Conservation (phyloP, 2,797 vertebrate species). For the Lateolabrax maculatus region DNA sequence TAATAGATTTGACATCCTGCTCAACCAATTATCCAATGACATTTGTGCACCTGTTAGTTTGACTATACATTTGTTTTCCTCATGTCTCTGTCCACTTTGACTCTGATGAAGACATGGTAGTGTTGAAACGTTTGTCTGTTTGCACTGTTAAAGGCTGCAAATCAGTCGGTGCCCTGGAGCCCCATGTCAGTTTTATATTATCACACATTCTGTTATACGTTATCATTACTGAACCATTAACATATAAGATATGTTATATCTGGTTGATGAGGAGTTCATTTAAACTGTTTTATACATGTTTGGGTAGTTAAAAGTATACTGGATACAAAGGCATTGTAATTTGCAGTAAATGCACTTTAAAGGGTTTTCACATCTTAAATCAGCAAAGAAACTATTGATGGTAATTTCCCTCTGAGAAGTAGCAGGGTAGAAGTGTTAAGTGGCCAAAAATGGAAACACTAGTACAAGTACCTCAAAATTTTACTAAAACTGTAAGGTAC, state of each 20-base stretch:
- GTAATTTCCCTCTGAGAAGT: background rate
- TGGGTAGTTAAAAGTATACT: background rate
- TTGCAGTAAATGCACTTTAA: background rate
- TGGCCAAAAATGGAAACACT: background rate
- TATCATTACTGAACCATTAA: background rate
- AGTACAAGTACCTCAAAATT: background rate
- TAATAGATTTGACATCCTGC: too few relatives aligned
- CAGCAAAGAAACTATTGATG: background rate
- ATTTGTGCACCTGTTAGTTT: too few relatives aligned
- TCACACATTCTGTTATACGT: background rate
- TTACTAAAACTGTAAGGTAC: too few relatives aligned
- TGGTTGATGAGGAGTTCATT: background rate
- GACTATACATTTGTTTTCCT: too few relatives aligned
- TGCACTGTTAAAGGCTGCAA: too few relatives aligned
- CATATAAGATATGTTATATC: background rate
- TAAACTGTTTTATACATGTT: background rate
- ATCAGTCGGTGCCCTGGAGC: too few relatives aligned
- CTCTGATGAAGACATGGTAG: too few relatives aligned
- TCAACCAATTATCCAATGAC: too few relatives aligned
- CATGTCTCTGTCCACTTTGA: too few relatives aligned
- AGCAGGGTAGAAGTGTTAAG: background rate
- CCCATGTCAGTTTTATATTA: too few relatives aligned
- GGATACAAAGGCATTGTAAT: background rate
- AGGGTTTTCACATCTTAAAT: background rate
- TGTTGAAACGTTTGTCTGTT: too few relatives aligned